These are phyloP conservation scores for Drosophila histrio DNA, from an alignment of 2,888 invertebrate genomes.

Conservation along the genomic window DNA sequence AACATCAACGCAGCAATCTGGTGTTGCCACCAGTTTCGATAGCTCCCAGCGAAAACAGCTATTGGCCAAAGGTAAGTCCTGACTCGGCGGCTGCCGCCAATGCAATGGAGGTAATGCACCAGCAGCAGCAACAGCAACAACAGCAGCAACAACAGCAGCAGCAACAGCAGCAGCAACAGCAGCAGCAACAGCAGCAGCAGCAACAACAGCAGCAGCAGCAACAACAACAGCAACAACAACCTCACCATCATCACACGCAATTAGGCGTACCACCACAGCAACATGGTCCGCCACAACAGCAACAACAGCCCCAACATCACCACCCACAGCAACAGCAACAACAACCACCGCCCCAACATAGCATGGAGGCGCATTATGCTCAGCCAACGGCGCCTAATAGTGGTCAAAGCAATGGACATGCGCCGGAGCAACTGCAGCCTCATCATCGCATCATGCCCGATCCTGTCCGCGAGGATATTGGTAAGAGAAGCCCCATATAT, in stretches of 20 bases:
- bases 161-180: conserved; percentile 86
- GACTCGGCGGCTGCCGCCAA: conserved; percentile 88
- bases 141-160: conserved; percentile 87
- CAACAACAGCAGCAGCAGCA: conserved; percentile 68
- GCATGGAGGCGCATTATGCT: conserved; percentile 82
- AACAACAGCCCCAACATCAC: conserved; percentile 85
- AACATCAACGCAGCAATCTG: conserved; percentile 77
- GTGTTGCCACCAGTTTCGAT: conserved; percentile 81
- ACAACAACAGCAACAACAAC: conserved; percentile 82
- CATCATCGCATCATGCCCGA: conserved; percentile 87
- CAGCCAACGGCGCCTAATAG: conserved; percentile 86
- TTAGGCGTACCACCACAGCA: conserved; percentile 86
- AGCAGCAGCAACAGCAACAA: conserved; percentile 86
- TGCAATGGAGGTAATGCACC: conserved; percentile 87
- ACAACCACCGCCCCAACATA: conserved; percentile 88
- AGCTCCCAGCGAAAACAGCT: conserved; percentile 85
- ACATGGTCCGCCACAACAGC: conserved; percentile 84
- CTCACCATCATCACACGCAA: conserved; percentile 86
- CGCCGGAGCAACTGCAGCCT: conserved; percentile 88
- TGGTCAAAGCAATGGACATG: conserved; percentile 86
- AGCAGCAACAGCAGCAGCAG: conserved; percentile 81
- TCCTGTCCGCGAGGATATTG: conserved; percentile 84
- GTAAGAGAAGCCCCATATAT: conserved; percentile 74
- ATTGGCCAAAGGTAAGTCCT: conserved; percentile 95
- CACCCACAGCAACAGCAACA: conserved; percentile 83